These are phyloP conservation scores for Drosophila biarmipes DNA, from an alignment of 1,140 invertebrate genomes.

Conservation along the genomic window DNA sequence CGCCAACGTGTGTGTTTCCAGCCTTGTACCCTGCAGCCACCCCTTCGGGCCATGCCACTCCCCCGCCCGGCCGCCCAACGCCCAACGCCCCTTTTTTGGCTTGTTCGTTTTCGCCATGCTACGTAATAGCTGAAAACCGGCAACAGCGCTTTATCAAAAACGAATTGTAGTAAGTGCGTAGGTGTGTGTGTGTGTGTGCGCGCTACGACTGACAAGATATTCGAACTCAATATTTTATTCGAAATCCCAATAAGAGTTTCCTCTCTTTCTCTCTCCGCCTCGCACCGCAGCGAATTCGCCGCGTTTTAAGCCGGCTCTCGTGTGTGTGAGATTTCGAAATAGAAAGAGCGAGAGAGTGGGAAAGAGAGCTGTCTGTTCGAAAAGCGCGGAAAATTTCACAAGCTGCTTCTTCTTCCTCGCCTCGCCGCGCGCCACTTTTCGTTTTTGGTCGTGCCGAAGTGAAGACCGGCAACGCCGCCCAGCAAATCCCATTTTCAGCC, in stretches of 20 bases:
- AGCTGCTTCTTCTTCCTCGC: slow-evolving; percentile 44
- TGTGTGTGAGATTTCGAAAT: slow-evolving; percentile 31
- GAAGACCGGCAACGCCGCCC: slow-evolving; percentile 64
- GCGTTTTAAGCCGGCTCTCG: slow-evolving; percentile 48
- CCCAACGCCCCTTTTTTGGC: slow-evolving; percentile 16
- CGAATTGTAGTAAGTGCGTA: slow-evolving; percentile 61
- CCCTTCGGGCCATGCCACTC: slow-evolving; percentile 1
- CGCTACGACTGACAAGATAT: slow-evolving; percentile 60
- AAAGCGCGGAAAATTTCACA: slow-evolving; percentile 80
- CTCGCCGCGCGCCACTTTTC: slow-evolving; percentile 57
- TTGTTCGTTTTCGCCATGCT: slow-evolving; percentile 69
- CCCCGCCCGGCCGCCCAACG: not conserved
- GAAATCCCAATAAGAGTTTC: slow-evolving; percentile 66
- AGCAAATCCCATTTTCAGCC: slow-evolving; percentile 45
- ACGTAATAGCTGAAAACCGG: slow-evolving; percentile 69
- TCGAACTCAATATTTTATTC: slow-evolving; percentile 80
- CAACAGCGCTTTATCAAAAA: slow-evolving; percentile 58
- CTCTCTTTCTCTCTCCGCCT: slow-evolving; percentile 9
- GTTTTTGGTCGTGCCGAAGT: slow-evolving; percentile 50
- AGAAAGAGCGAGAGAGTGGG: slow-evolving; percentile 14
- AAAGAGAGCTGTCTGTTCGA: slow-evolving; percentile 53
- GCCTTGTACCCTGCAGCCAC: slow-evolving; percentile 5
- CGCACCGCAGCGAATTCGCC: slow-evolving; percentile 57
- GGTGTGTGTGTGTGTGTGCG: slow-evolving; percentile 24
- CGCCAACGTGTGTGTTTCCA: slow-evolving; percentile 39